These are phyloP conservation scores for Saturnia japonica DNA, from an alignment of 2,888 invertebrate genomes.

Conservation along the genomic window DNA sequence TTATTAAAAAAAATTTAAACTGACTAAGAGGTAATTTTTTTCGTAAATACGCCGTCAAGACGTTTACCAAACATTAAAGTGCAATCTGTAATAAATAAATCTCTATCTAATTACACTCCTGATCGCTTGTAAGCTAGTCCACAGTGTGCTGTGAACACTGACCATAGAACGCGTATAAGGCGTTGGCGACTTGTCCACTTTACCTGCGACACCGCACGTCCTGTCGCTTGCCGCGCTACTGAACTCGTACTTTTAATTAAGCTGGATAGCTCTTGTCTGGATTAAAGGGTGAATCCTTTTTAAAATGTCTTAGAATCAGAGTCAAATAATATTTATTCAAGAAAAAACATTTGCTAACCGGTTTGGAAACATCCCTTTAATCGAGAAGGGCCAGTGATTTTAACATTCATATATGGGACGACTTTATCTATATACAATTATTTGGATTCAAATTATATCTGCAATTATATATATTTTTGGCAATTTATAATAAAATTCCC, in stretches of 20 bases:
- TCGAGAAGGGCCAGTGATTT: background rate
- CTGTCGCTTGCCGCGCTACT: slow-evolving; percentile 37
- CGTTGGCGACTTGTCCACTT: slow-evolving; percentile 47
- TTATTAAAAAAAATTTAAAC: too few relatives aligned
- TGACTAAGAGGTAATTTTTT: too few relatives aligned
- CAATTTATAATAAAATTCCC: too few relatives aligned
- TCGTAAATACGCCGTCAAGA: too few relatives aligned
- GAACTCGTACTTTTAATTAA: slow-evolving; percentile 30
- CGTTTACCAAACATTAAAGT: background rate
- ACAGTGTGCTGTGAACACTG: slow-evolving; percentile 5
- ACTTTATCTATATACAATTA: too few relatives aligned
- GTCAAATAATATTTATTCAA: background rate
- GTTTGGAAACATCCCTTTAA: background rate
- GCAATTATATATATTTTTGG: too few relatives aligned
- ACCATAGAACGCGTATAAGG: slow-evolving; percentile 57
- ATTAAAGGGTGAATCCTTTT: background rate
- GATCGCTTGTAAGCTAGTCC: slow-evolving; percentile 13
- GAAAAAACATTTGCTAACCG: background rate
- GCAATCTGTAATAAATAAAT: slow-evolving; percentile 1
- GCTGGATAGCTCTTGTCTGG: background rate
- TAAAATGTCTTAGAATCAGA: too few relatives aligned
- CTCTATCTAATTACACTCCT: background rate
- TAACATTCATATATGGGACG: background rate
- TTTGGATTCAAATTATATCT: too few relatives aligned
- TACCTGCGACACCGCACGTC: slow-evolving; percentile 44